Percentiles rank a stretch among this genome's conserved stretches.
These are phyloP conservation scores for Heliconius erato DNA, from an alignment of 2,888 invertebrate genomes.

Conservation along the genomic window DNA sequence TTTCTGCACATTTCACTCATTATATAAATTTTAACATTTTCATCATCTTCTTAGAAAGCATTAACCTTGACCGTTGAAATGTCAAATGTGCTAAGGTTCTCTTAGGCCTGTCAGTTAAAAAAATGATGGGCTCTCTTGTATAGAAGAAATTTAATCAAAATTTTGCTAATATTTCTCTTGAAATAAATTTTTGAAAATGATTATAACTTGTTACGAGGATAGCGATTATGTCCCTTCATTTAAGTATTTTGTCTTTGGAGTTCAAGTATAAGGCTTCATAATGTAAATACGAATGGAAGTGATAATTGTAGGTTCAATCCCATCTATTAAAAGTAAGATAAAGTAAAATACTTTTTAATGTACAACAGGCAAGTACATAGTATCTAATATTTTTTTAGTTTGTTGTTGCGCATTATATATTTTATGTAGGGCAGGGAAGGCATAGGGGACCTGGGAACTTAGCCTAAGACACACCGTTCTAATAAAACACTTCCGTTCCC, in stretches of 20 bases:
- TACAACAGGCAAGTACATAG: background rate
- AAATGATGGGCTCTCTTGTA: background rate
- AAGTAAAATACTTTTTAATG: background rate
- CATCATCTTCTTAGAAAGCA: background rate
- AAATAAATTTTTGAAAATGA: background rate
- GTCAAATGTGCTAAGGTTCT: background rate
- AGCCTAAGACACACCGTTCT: too few relatives aligned
- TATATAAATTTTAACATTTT: background rate
- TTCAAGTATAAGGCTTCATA: background rate
- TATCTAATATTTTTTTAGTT: too few relatives aligned
- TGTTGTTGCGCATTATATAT: too few relatives aligned
- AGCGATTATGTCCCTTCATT: background rate
- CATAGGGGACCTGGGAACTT: too few relatives aligned
- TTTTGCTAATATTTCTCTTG: background rate
- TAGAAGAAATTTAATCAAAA: background rate
- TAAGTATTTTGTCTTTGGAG: background rate
- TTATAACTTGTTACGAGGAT: background rate
- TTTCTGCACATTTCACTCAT: background rate
- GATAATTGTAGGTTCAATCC: background rate
- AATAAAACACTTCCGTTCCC: too few relatives aligned
- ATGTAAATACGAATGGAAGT: background rate
- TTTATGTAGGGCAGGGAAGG: too few relatives aligned
- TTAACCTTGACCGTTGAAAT: background rate
- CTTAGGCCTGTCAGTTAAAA: background rate
- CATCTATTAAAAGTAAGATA: background rate